Evolutionary conservation across 1,140 invertebrate genomes (phyloP).

Genomic region (Dendroctonus valens): DNA sequence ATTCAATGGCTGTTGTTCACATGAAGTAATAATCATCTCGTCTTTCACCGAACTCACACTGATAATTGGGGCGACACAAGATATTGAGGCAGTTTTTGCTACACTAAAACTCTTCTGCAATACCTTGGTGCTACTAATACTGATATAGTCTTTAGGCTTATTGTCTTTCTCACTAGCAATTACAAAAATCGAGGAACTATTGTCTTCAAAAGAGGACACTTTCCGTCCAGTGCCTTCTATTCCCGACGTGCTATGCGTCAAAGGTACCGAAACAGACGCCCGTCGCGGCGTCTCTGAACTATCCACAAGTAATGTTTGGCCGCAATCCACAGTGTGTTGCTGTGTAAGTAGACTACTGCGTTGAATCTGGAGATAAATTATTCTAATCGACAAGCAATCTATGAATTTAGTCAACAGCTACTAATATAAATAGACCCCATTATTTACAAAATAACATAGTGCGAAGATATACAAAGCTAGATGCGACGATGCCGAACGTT

Average conservation of each 20-base stretch:
- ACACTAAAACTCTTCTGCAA: constrained; percentile 48
- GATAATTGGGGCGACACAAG: constrained; percentile 59
- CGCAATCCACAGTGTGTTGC: constrained; percentile 61
- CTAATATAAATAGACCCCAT: no score
- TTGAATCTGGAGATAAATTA: constrained; percentile 32
- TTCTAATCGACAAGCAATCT: no score
- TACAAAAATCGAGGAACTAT: constrained; percentile 45
- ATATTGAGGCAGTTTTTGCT: constrained; percentile 47
- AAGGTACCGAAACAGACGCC: constrained; percentile 52
- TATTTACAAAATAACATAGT: no score
- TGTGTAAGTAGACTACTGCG: constrained; percentile 56
- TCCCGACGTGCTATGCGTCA: constrained; percentile 40
- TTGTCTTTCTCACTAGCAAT: constrained; percentile 50
- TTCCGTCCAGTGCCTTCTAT: constrained; percentile 41
- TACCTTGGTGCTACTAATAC: constrained; percentile 36
- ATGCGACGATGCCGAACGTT: no score
- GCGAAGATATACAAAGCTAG: no score
- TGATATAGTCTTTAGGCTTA: constrained; percentile 30
- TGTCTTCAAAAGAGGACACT: constrained; percentile 53
- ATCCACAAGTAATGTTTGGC: constrained; percentile 48
- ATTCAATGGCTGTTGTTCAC: no score
- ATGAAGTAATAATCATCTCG: constrained; percentile 44
- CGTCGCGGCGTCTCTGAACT: constrained; percentile 47
- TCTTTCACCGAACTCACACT: constrained; percentile 70
- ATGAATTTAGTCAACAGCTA: no score